Evolutionary conservation across 1,140 invertebrate genomes (phyloP).

Genomic region (Samia ricini): DNA sequence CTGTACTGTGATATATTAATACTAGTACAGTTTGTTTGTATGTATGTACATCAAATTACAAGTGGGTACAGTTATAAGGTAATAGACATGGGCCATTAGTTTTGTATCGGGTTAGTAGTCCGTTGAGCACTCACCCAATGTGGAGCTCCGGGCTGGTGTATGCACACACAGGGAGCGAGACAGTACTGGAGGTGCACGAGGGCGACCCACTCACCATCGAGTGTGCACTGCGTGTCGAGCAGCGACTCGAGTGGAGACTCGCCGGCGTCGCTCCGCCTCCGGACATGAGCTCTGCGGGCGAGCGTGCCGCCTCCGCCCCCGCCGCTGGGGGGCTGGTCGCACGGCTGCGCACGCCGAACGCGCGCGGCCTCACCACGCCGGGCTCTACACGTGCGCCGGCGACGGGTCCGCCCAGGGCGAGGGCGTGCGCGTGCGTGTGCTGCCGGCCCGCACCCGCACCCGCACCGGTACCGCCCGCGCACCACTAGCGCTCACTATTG

Average conservation of each 20-base stretch:
- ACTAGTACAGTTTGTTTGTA: too few species aligned
- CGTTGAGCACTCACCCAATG: too few species aligned
- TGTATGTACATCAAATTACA: too few species aligned
- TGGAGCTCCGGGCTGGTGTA: background rate
- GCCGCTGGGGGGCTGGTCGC: conserved; percentile 13
- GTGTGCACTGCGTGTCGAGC: conserved; percentile 32
- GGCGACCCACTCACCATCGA: conserved; percentile 27
- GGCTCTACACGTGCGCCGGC: conserved; percentile 14
- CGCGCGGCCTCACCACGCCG: conserved; percentile 20
- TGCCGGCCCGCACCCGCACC: conserved; percentile 34
- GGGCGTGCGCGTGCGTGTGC: conserved; percentile 67
- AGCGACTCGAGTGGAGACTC: conserved; percentile 26
- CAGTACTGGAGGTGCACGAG: conserved; percentile 17
- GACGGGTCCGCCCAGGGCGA: conserved; percentile 80
- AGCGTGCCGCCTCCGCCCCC: conserved; percentile 11
- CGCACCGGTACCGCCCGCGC: conserved; percentile 29
- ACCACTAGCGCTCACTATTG: conserved; percentile 16
- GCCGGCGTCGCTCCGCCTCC: conserved; percentile 10
- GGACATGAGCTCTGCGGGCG: conserved; percentile 16
- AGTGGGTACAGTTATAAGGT: too few species aligned
- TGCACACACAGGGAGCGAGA: conserved; percentile 13
- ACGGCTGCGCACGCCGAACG: conserved; percentile 13
- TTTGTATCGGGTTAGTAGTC: too few species aligned
- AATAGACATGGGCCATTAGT: too few species aligned
- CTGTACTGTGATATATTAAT: too few species aligned